Evolutionary conservation across 1,140 invertebrate genomes (phyloP).

Genomic region (Asobara japonica): DNA sequence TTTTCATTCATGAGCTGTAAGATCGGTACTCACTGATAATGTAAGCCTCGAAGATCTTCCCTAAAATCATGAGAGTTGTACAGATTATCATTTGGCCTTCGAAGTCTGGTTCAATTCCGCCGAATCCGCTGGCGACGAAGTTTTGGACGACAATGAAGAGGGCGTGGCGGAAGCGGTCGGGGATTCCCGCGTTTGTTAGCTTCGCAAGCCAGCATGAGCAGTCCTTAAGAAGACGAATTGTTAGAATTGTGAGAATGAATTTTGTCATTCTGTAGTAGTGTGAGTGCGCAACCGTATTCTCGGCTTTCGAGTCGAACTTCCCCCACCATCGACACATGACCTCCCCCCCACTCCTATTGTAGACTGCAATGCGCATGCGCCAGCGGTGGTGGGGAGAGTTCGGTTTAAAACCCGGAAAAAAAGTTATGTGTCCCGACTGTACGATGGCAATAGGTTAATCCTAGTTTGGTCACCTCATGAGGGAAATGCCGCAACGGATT

Average conservation of each 20-base stretch:
- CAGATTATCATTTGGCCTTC: conserved; percentile 47
- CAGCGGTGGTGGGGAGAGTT: no score
- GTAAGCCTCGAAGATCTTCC: conserved; percentile 55
- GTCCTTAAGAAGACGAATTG: conserved; percentile 38
- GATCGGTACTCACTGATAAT: conserved; percentile 48
- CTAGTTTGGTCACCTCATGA: no score
- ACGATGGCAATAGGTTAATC: no score
- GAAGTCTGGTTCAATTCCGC: conserved; percentile 41
- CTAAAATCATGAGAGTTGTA: conserved; percentile 53
- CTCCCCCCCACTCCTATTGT: no score
- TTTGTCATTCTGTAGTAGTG: no score
- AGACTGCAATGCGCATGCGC: no score
- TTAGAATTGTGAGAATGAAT: not conserved
- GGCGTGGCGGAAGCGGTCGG: conserved; percentile 45
- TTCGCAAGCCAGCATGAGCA: conserved; percentile 52
- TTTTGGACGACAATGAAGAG: conserved; percentile 58
- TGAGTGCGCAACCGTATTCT: no score
- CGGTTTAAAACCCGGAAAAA: no score
- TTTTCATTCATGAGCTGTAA: no score
- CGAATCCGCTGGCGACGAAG: conserved; percentile 53
- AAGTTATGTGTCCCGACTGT: no score
- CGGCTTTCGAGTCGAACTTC: no score
- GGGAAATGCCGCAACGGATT: not conserved
- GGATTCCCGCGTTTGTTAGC: conserved; percentile 30
- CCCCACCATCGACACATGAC: no score